phyloP scores from a whole-genome alignment of 2,797 vertebrate genomes.

The Tokudaia muenninki region DNA sequence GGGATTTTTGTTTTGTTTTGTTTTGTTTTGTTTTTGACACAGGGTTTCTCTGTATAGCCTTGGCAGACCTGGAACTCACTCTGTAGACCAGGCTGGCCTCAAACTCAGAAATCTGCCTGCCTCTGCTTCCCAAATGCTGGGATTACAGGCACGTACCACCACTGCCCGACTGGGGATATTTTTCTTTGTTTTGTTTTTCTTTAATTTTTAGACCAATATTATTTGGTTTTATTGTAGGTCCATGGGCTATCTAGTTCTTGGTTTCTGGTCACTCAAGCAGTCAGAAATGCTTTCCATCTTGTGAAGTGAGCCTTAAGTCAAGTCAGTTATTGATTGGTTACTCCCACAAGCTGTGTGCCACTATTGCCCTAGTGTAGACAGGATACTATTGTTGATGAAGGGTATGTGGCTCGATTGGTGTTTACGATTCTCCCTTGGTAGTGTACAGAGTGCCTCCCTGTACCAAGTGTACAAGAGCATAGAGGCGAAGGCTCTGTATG shows the following conservation, averaged over 20 bases:
- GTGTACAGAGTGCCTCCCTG: background rate
- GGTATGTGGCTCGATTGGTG: background rate
- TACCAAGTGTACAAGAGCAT: background rate
- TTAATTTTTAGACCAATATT: background rate
- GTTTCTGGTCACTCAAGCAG: background rate
- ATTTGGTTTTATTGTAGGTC: background rate
- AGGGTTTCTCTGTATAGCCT: too few species aligned
- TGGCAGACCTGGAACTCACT: too few species aligned
- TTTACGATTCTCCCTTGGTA: background rate
- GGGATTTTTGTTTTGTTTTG: background rate
- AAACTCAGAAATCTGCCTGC: too few species aligned
- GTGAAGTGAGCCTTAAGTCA: background rate
- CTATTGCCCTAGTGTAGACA: background rate
- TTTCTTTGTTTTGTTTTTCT: background rate
- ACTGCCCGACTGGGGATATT: background rate
- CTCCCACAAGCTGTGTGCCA: background rate
- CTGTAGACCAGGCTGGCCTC: too few species aligned
- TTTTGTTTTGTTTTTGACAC: background rate
- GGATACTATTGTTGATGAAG: background rate
- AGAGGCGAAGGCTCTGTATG: background rate
- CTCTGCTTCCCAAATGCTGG: too few species aligned
- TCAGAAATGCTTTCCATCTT: background rate
- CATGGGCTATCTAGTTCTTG: background rate
- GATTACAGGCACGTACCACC: too few species aligned
- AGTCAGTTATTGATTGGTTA: background rate